Conservation (phyloP, 1,140 invertebrate genomes). For the Neuroterus valhalla region DNA sequence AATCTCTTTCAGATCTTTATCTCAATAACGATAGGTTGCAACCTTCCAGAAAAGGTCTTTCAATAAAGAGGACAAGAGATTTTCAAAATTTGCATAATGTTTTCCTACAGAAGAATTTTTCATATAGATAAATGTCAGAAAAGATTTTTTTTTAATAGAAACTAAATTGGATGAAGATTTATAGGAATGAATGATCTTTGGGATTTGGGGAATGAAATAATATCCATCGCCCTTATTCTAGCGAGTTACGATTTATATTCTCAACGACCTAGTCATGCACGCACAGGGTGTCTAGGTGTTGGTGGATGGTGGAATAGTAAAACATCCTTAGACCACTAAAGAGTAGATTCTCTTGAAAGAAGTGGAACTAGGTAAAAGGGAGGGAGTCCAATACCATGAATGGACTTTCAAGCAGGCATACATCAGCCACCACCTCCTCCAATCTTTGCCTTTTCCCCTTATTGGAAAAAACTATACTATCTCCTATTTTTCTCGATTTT, state of each 20-base stretch:
- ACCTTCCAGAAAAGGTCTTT: too few relatives aligned
- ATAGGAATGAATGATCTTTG: conserved; percentile 1
- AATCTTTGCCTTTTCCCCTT: conserved; percentile 46
- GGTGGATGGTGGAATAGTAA: conserved; percentile 11
- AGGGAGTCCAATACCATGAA: conserved; percentile 65
- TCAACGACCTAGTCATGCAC: conserved; percentile 5
- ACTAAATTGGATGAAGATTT: not conserved
- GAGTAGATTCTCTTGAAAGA: conserved; percentile 34
- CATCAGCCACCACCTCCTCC: conserved; percentile 56
- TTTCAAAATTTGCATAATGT: too few relatives aligned
- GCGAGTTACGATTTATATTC: conserved; percentile 11
- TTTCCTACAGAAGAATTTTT: too few relatives aligned
- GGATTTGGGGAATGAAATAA: conserved; percentile 11
- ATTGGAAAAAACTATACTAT: conserved; percentile 44
- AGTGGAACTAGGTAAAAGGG: conserved; percentile 33
- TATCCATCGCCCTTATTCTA: not conserved
- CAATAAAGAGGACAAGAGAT: too few relatives aligned
- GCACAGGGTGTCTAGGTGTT: not conserved
- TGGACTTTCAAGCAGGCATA: conserved; percentile 71
- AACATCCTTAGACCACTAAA: conserved; percentile 40
- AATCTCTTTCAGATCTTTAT: too few relatives aligned
- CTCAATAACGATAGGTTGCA: too few relatives aligned
- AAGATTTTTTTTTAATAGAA: not conserved
- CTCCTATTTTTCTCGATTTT: conserved; percentile 46
- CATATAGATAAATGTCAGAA: too few relatives aligned